Percentiles rank a stretch among this genome's conserved stretches.
Conservation (phyloP, 2,113 vertebrate genomes). For the Mionectes macconnelli region DNA sequence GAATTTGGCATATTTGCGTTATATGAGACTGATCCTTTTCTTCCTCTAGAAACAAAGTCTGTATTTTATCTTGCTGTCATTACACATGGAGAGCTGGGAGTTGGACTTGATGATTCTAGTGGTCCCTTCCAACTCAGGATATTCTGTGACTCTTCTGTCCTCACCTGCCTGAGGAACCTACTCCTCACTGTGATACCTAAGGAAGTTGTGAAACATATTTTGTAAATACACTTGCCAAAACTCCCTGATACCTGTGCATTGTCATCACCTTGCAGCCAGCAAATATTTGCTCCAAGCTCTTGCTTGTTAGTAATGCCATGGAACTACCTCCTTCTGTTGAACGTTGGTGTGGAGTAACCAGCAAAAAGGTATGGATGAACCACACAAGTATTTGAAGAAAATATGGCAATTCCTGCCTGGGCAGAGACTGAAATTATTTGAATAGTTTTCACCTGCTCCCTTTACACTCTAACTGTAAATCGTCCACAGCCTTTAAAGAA, state of each 20-base stretch:
- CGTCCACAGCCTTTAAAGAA: background rate
- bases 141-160: background rate
- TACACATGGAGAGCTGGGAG: background rate
- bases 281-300: background rate
- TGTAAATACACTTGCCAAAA: background rate
- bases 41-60: background rate
- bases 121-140: background rate
- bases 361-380: background rate
- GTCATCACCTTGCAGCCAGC: background rate
- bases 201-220: background rate
- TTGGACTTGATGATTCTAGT: background rate
- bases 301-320: accelerated
- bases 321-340: background rate
- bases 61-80: background rate
- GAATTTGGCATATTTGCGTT: background rate
- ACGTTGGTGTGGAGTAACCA: background rate
- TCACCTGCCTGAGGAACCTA: background rate
- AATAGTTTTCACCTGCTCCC: background rate
- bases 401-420: background rate
- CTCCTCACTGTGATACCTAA: background rate
- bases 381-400: background rate
- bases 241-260: background rate
- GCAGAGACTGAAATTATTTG: background rate
- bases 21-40: background rate
- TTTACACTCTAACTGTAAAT: background rate